phyloP scores from a whole-genome alignment of 2,113 vertebrate genomes.

The Condylura cristata region DNA sequence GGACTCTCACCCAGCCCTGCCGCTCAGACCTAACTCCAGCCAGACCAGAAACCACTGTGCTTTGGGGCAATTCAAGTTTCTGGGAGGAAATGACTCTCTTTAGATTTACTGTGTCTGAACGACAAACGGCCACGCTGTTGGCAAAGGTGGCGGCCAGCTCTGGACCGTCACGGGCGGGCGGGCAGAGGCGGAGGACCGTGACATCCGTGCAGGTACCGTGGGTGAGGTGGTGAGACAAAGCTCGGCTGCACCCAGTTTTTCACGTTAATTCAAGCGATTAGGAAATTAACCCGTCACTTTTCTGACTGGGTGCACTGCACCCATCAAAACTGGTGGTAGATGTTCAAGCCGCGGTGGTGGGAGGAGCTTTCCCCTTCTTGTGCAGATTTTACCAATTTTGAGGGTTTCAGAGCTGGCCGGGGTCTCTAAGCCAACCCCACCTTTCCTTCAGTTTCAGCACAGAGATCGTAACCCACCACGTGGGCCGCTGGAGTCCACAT shows the following conservation, averaged over 20 bases:
- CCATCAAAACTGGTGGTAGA: not conserved
- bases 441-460: not conserved
- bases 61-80: conserved; percentile 39
- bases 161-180: not conserved
- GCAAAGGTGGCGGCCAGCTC: not conserved
- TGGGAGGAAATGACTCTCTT: conserved; percentile 51
- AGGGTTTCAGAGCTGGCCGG: not conserved
- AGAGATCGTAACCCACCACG: too few species aligned
- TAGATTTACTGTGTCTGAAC: conserved; percentile 57
- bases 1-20: not conserved
- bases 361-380: not conserved
- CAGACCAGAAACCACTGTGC: conserved; percentile 40
- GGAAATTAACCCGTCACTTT: not conserved
- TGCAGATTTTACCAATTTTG: not conserved
- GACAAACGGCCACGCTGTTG: conserved; percentile 28
- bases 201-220: not conserved
- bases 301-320: not conserved
- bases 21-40: conserved; percentile 36
- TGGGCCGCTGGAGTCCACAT: too few species aligned
- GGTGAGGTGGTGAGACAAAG: not conserved
- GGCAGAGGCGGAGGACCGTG: not conserved
- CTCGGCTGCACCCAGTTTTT: not conserved
- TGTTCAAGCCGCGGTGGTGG: not conserved
- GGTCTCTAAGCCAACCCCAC: not conserved
- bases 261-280: conserved; percentile 31